These are phyloP conservation scores for Megalops cyprinoides DNA, from an alignment of 2,797 vertebrate species.

Conservation along the genomic window DNA sequence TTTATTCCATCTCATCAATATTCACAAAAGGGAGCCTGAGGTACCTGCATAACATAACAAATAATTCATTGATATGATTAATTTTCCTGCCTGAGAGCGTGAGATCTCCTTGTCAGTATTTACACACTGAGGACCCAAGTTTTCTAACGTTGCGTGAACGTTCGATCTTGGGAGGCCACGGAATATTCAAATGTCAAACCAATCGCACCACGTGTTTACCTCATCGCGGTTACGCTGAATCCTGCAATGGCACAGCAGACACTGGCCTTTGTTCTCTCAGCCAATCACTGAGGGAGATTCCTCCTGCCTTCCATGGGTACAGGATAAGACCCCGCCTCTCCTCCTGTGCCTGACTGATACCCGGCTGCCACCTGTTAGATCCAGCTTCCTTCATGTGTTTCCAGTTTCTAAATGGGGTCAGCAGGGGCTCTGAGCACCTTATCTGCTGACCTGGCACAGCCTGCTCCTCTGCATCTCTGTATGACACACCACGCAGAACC, in stretches of 20 bases:
- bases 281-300: background rate
- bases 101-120: background rate
- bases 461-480: too few relatives aligned
- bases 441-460: too few relatives aligned
- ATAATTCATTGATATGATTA: constrained; percentile 9
- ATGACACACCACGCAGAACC: too few relatives aligned
- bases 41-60: background rate
- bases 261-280: background rate
- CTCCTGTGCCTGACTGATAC: background rate
- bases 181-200: background rate
- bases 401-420: background rate
- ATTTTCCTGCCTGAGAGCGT: background rate
- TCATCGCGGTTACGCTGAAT: background rate
- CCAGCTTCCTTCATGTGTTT: background rate
- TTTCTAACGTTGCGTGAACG: background rate
- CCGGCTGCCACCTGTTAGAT: too few relatives aligned
- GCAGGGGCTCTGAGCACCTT: too few relatives aligned
- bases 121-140: background rate
- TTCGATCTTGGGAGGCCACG: background rate
- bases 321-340: background rate
- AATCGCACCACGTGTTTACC: background rate
- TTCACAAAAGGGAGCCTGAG: background rate
- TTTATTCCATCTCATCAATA: constrained; percentile 3
- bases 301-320: background rate
- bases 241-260: too few relatives aligned